Base-by-base conservation (phyloP, 2,113 vertebrate species). In the Plotosus lineatus region DNA sequence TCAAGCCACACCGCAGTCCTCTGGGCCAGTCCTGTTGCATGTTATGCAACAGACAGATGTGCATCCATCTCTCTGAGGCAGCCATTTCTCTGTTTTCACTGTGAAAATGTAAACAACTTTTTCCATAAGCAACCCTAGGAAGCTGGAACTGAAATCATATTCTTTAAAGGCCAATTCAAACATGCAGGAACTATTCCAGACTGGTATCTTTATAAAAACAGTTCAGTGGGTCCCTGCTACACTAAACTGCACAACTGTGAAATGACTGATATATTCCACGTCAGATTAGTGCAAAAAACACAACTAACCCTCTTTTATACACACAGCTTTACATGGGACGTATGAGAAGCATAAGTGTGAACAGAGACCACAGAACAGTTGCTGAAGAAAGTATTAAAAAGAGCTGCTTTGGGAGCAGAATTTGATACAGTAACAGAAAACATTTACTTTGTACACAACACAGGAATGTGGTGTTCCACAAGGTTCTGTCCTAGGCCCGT, bases 21-120 rank as follows among this genome's bases (percentile, higher is more conserved):
- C 80, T 82, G 76, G 84, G 75, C 74, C 2, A 2, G 11, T 61
- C 58, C 60, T 77, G 65, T 83, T 82, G 79, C 74, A 42, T 73
- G 83, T 89, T 87, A 84, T 78, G 81, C 73, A 89, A 85, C 79
- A 81, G 82, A 85, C 85, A 87, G 58, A 87, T 88, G 89, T 88
- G 3, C 61, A 36, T 87, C 65, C 44, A 53, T n/a, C 60, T 51
- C 76, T 80, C 26, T 66, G 28, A 58, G 53, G 66, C 44, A 74
- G 68, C 76, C 56, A 56, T 40, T 15, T 83, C 82, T 71, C 74
- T 63, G 66, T 56, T 73, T 81, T 53, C 11, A 75, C 63, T 81
- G 77, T 71, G 23, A 78, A 79, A 82, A 79, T 77, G 68, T 80
- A 84, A 86, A 84, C 82, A 82, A 78, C 76, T 53, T 83, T 68